Evolutionary conservation across 2,888 invertebrate genomes (phyloP).

Genomic region (Drosophila robusta): DNA sequence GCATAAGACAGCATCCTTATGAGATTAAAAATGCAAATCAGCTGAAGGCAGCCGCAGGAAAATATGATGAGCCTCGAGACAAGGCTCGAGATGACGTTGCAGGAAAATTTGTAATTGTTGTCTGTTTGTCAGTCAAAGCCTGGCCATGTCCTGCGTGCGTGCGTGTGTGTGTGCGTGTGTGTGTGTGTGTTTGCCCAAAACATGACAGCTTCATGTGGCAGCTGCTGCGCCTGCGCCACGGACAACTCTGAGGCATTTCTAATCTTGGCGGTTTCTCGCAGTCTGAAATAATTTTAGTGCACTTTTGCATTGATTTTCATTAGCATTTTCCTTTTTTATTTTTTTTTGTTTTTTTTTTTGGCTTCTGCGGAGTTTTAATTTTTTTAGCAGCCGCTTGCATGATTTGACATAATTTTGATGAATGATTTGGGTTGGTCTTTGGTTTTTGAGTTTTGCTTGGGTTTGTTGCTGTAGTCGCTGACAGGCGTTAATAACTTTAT

Average conservation of each 20-base stretch:
- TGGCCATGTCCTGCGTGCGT: constrained; percentile 19
- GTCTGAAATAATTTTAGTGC: constrained; percentile 40
- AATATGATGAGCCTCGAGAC: constrained; percentile 57
- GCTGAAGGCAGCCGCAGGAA: constrained; percentile 62
- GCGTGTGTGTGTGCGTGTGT: constrained; percentile 4
- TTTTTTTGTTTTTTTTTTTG: constrained; percentile 22
- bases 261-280: constrained; percentile 56
- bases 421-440: constrained; percentile 54
- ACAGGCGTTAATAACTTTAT: constrained; percentile 65
- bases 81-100: constrained; percentile 58
- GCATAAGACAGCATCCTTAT: constrained; percentile 77
- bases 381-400: constrained; percentile 65
- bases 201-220: constrained; percentile 79
- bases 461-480: constrained; percentile 45
- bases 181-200: constrained; percentile 66
- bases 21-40: constrained; percentile 84
- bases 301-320: constrained; percentile 75
- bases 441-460: background rate
- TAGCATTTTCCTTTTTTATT: constrained; percentile 49
- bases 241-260: constrained; percentile 16
- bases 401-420: constrained; percentile 79
- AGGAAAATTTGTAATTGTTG: constrained; percentile 73
- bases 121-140: constrained; percentile 46
- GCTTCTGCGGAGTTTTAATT: too few species aligned
- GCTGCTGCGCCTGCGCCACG: constrained; percentile 39